Evolutionary conservation across 1,140 invertebrate species (phyloP), one percentile per base, ranked within the genome.

Genomic region (Calycopis cecrops): DNA sequence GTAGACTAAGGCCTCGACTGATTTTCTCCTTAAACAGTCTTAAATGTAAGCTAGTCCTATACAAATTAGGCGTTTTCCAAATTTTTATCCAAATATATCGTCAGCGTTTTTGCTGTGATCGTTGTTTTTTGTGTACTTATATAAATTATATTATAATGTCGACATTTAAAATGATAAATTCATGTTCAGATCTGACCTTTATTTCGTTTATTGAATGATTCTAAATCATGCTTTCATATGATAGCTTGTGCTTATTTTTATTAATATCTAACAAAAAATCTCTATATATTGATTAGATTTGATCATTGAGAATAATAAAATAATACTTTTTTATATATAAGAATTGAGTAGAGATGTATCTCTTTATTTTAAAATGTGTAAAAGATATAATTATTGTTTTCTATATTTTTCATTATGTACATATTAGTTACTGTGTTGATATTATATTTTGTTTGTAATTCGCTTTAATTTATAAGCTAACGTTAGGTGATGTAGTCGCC

Each of bases 391-490:
- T 52, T 37, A 12, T 53, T 53, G 35, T 54, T 55, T 59, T 52
- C 52, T 59, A 18, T 60, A 62, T 58, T 42, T 50, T 51, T 57
- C 17, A 52, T 65, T 65, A 35, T 78, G 71, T 78, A 73, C 63
- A 75, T 78, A 78, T 71, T 69, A 74, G 61, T 70, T 73, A 63
- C 54, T 62, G 67, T 73, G 73, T 78, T 78, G 69, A 79, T 78
- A 78, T 78, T 71, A 72, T 72, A 62, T 64, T 73, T 44, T 16
- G 54, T 62, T 68, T 73, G 44, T 64, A 62, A 55, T 67, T 70
- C 51, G 63, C 65, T 76, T 74, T 55, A 71, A 60, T 64, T 63
- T 59, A 57, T 70, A 64, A 60, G 51, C 53, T 57, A 35, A 48
- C 57, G 52, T 62, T 62, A 17, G 52, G 33, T 40, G 33, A 14